These are phyloP conservation scores for Apostichopus parvimensis DNA, from an alignment of 35 echinoderm and acorn worm species.

Conservation along the genomic window DNA sequence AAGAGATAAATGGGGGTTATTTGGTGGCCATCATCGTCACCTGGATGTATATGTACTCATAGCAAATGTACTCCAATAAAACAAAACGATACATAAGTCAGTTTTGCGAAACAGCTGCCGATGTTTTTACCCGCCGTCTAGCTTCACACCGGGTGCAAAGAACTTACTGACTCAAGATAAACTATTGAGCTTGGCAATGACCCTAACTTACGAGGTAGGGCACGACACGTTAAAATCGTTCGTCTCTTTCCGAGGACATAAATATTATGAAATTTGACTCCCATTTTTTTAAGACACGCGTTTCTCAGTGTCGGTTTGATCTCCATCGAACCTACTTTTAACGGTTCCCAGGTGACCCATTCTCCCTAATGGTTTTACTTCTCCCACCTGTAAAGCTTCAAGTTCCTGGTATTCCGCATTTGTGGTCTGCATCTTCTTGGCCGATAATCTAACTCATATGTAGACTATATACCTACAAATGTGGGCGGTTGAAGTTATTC, in stretches of 20 bases:
- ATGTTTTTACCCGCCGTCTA: not conserved
- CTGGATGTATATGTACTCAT: no score
- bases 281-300: not conserved
- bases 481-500: no score
- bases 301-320: not conserved
- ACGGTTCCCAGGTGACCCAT: not conserved
- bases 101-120: no score
- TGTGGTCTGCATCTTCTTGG: not conserved
- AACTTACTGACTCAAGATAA: not conserved
- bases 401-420: not conserved
- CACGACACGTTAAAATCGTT: not conserved
- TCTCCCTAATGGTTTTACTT: not conserved
- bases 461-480: no score
- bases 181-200: not conserved
- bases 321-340: not conserved
- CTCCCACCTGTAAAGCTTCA: not conserved
- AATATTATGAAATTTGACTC: slow-evolving; percentile 5
- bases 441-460: no score
- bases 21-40: no score
- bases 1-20: no score
- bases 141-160: not conserved
- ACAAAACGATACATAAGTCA: no score
- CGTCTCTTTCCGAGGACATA: not conserved
- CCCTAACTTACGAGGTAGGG: not conserved
- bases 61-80: no score